Conservation (phyloP, 1,140 invertebrate genomes). For the Armadillidium nasatum region DNA sequence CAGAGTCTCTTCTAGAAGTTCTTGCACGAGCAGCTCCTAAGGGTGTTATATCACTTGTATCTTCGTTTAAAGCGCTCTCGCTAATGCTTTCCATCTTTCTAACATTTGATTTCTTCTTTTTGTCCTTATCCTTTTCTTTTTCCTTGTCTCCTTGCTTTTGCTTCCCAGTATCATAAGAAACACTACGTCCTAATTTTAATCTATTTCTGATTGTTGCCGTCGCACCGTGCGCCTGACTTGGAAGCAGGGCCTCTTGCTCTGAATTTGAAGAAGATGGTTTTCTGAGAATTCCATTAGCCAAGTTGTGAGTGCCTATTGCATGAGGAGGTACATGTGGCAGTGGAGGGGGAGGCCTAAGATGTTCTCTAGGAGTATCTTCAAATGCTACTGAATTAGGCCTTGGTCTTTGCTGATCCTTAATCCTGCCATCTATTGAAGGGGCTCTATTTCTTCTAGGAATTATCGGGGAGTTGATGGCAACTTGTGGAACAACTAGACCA, state of each 20-base stretch:
- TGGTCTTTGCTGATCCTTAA: constrained; percentile 11
- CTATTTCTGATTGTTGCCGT: constrained; percentile 40
- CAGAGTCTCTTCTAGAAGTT: constrained; percentile 40
- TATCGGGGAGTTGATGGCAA: too few species aligned
- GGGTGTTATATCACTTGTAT: constrained; percentile 42
- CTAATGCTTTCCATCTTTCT: constrained; percentile 41
- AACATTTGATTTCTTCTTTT: too few species aligned
- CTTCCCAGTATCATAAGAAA: too few species aligned
- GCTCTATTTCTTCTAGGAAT: too few species aligned
- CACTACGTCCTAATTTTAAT: constrained; percentile 31
- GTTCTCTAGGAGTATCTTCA: constrained; percentile 40
- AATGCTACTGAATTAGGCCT: constrained; percentile 43
- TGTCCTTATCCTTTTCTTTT: too few species aligned
- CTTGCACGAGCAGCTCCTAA: constrained; percentile 24
- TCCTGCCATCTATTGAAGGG: too few species aligned
- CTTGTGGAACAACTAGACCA: too few species aligned
- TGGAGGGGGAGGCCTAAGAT: constrained; percentile 24
- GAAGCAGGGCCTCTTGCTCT: constrained; percentile 42
- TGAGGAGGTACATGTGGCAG: constrained; percentile 30
- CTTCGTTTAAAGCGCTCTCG: constrained; percentile 43
- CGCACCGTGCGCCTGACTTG: constrained; percentile 30
- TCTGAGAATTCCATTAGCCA: constrained; percentile 40
- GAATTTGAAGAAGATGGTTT: constrained; percentile 35
- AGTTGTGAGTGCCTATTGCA: neutral
- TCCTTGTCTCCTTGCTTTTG: neutral